Conservation (phyloP, 2,113 vertebrate species). For the Meriones unguiculatus region DNA sequence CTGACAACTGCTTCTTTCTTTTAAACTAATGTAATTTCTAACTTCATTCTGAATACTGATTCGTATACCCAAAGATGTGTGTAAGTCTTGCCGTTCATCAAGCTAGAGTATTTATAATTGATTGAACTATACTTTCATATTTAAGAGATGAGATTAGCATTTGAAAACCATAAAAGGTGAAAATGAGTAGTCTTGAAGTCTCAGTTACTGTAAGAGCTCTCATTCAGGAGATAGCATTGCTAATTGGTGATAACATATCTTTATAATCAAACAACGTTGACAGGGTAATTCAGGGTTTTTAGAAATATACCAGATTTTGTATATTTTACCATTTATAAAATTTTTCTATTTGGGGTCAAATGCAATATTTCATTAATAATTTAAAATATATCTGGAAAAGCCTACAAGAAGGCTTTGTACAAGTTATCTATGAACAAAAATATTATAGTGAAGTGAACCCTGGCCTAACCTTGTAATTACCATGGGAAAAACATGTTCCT, state of each 20-base stretch:
- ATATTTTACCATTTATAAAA: background rate
- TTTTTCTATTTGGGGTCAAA: background rate
- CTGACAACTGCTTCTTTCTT: too few relatives aligned
- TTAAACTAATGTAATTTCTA: background rate
- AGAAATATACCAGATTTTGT: background rate
- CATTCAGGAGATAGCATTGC: background rate
- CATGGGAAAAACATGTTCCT: background rate
- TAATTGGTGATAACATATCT: background rate
- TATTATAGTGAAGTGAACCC: background rate
- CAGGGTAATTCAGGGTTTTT: background rate
- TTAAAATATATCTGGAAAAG: background rate
- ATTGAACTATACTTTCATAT: background rate
- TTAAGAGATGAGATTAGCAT: background rate
- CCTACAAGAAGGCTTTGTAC: background rate
- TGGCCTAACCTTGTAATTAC: background rate
- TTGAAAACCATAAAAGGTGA: background rate
- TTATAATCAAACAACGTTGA: background rate
- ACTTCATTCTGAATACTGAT: background rate
- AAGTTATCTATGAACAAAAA: background rate
- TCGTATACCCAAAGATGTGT: background rate
- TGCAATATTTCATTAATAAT: slow-evolving; percentile 9
- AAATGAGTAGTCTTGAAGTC: background rate
- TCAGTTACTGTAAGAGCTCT: slow-evolving; percentile 32
- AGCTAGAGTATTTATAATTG: background rate
- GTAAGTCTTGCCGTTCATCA: background rate